Conservation (phyloP, 2,113 vertebrate species). For the Nyctibius bracteatus region DNA sequence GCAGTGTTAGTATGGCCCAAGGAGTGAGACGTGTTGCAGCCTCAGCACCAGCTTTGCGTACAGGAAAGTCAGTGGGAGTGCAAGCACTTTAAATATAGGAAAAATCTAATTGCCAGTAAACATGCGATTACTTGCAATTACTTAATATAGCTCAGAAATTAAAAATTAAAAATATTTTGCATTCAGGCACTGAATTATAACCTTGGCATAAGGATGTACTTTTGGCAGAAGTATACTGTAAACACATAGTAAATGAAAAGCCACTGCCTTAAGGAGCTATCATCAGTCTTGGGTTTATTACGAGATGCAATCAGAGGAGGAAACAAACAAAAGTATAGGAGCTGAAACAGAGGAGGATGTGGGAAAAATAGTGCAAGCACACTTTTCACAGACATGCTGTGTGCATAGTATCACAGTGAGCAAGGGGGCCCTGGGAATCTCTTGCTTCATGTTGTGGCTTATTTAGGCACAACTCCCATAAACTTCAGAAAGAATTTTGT, state of each 20-base stretch:
- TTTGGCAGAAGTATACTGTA: not conserved
- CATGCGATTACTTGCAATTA: not conserved
- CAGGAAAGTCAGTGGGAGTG: not conserved
- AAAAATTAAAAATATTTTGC: not conserved
- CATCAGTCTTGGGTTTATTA: not conserved
- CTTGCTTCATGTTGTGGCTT: not conserved
- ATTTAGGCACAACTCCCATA: not conserved
- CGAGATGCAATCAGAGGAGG: not conserved
- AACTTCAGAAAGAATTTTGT: not conserved
- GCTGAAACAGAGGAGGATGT: not conserved
- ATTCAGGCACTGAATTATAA: not conserved
- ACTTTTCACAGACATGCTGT: not conserved
- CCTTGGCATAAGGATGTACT: not conserved
- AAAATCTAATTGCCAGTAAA: not conserved
- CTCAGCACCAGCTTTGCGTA: not conserved
- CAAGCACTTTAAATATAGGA: not conserved
- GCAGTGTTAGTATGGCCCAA: not conserved
- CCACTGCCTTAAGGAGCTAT: not conserved
- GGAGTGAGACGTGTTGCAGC: not conserved
- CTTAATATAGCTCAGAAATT: not conserved
- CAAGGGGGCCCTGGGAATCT: not conserved
- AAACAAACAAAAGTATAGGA: not conserved
- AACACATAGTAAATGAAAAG: conserved; percentile 5
- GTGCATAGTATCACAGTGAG: not conserved
- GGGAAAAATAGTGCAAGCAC: not conserved